Conservation (phyloP, 2,888 invertebrate genomes). For the Drosophila acutilabella region DNA sequence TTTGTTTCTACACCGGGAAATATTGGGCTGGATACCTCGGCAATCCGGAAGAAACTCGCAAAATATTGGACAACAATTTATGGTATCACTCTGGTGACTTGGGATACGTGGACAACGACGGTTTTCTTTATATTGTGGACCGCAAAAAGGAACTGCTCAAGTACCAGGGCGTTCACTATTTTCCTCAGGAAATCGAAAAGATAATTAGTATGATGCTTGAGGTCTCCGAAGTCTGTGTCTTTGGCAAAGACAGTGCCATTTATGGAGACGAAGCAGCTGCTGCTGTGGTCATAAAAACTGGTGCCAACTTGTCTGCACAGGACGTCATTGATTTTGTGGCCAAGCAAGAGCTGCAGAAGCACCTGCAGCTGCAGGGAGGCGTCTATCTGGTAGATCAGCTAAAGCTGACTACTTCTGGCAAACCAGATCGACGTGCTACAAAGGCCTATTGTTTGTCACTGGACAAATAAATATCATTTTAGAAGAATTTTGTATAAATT, state of each 20-base stretch:
- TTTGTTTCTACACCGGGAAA: slow-evolving; percentile 39
- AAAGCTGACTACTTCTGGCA: neutral
- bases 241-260: slow-evolving; percentile 65
- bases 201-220: slow-evolving; percentile 63
- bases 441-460: slow-evolving; percentile 15
- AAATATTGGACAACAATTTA: slow-evolving; percentile 63
- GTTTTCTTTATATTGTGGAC: slow-evolving; percentile 69
- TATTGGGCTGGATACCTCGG: slow-evolving; percentile 75
- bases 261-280: slow-evolving; percentile 75
- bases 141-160: slow-evolving; percentile 74
- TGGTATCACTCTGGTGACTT: slow-evolving; percentile 81
- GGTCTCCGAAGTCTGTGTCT: slow-evolving; percentile 70
- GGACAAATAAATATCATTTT: neutral
- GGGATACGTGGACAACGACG: slow-evolving; percentile 78
- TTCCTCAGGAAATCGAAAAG: slow-evolving; percentile 71
- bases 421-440: slow-evolving; percentile 5
- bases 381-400: slow-evolving; percentile 6
- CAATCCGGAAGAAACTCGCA: slow-evolving; percentile 60
- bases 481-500: neutral
- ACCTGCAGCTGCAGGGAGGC: slow-evolving; percentile 71
- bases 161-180: slow-evolving; percentile 66
- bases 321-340: slow-evolving; percentile 51
- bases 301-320: slow-evolving; percentile 53
- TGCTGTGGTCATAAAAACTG: slow-evolving; percentile 52
- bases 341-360: slow-evolving; percentile 36